Percentiles rank a stretch among this genome's conserved stretches.
Evolutionary conservation across 2,113 vertebrate species (phyloP).

Genomic region (Pycnonotus jocosus): DNA sequence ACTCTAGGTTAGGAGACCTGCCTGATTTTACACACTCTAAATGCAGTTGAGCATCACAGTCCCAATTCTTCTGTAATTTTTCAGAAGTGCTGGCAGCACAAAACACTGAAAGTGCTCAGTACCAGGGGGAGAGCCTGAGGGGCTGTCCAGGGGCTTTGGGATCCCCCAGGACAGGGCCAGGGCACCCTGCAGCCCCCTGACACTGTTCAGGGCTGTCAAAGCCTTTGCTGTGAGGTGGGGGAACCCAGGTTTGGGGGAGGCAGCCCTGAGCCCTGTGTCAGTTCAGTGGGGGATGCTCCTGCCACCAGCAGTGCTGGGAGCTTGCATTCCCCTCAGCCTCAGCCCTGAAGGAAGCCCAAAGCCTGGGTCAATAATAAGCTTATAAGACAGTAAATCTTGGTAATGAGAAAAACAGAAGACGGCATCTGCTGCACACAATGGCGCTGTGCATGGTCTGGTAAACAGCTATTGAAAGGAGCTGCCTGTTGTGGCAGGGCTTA

Average conservation of each 20-base stretch:
- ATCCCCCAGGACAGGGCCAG: background rate
- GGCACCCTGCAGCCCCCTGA: background rate
- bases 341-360: constrained; percentile 31
- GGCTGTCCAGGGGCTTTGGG: background rate
- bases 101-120: fast-evolving
- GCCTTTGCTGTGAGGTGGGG: background rate
- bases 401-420: constrained; percentile 69
- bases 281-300: background rate
- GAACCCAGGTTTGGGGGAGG: background rate
- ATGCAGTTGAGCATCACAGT: background rate
- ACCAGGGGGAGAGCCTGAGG: background rate
- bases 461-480: constrained; percentile 38
- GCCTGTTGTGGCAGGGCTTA: background rate
- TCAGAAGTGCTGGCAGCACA: background rate
- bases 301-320: background rate
- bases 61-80: background rate
- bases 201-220: background rate
- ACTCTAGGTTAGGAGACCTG: background rate
- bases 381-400: constrained; percentile 69
- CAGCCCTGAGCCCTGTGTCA: fast-evolving
- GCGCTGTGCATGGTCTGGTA: constrained; percentile 28
- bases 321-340: background rate
- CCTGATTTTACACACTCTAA: fast-evolving
- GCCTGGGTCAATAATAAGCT: constrained; percentile 66
- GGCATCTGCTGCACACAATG: constrained; percentile 53